A percentile compares a stretch with the other conserved stretches of the same genome.
These are phyloP conservation scores for Drosophila pseudotakahashii DNA, from an alignment of 2,888 invertebrate genomes.

Conservation along the genomic window DNA sequence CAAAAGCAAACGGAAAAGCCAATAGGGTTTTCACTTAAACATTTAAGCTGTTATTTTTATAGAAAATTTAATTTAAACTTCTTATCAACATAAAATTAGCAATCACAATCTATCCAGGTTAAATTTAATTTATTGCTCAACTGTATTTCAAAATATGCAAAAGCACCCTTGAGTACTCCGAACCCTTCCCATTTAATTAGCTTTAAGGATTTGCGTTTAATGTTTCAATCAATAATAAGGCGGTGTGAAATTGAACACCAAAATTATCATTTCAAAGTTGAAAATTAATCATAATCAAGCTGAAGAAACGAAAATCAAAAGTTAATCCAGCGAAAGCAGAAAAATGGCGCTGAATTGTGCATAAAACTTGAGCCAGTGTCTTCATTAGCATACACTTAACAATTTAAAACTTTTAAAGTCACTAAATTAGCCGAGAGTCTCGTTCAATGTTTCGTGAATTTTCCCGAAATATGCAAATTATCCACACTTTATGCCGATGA, in stretches of 20 bases:
- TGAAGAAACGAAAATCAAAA: slow-evolving; percentile 8
- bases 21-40: neutral
- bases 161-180: neutral
- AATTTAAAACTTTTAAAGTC: slow-evolving; percentile 40
- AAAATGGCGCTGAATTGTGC: slow-evolving; percentile 1
- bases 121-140: slow-evolving; percentile 5
- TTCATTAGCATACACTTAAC: slow-evolving; percentile 30
- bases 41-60: neutral
- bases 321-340: slow-evolving; percentile 19
- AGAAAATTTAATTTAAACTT: neutral
- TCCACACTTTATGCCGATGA: slow-evolving; percentile 35
- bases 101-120: neutral
- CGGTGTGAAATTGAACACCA: slow-evolving; percentile 22
- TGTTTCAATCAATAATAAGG: slow-evolving; percentile 25
- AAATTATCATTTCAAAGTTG: neutral
- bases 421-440: slow-evolving; percentile 31
- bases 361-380: slow-evolving; percentile 9
- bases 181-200: slow-evolving; percentile 18
- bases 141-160: slow-evolving; percentile 21
- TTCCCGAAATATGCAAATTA: slow-evolving; percentile 39
- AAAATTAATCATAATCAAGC: slow-evolving; percentile 19
- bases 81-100: too few species aligned
- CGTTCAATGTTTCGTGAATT: slow-evolving; percentile 38
- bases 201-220: neutral
- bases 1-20: neutral